Percentiles rank a stretch among this genome's conserved stretches.
Conservation (phyloP, 2,113 vertebrate species). For the Colistium nudipinnis region DNA sequence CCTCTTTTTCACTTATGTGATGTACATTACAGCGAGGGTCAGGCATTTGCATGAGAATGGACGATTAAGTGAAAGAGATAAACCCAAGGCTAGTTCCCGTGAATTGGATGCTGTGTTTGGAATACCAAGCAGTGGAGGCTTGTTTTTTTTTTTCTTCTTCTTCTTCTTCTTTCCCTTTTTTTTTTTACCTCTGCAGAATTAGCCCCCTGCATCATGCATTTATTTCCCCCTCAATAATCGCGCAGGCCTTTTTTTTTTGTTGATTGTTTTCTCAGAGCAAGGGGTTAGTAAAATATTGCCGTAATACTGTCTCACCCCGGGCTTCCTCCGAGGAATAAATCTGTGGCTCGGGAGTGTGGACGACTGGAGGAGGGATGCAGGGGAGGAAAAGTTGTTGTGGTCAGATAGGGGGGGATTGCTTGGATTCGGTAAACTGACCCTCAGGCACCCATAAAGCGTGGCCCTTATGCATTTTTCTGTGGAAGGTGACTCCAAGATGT, state of each 20-base stretch:
- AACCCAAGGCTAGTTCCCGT: conserved; percentile 74
- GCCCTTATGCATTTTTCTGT: conserved; percentile 1
- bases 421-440: conserved; percentile 51
- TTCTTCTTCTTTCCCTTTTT: not conserved
- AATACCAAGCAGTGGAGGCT: conserved; percentile 69
- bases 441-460: conserved; percentile 37
- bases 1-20: conserved; percentile 71
- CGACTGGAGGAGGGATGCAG: not conserved
- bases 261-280: conserved; percentile 76
- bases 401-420: conserved; percentile 45
- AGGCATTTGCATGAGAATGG: conserved; percentile 78
- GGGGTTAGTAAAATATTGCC: conserved; percentile 78
- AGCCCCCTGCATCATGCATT: conserved; percentile 67
- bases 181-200: conserved; percentile 50
- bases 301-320: conserved; percentile 67
- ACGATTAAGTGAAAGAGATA: conserved; percentile 75
- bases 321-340: conserved; percentile 67
- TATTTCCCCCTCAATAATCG: conserved; percentile 69
- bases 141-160: conserved; percentile 8
- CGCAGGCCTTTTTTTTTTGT: conserved; percentile 50
- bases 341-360: conserved; percentile 21
- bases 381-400: conserved; percentile 22
- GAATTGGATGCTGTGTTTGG: conserved; percentile 67
- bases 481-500: not conserved
- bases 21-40: conserved; percentile 74